Conservation (phyloP, 1,140 invertebrate genomes). For the Eumeta japonica region DNA sequence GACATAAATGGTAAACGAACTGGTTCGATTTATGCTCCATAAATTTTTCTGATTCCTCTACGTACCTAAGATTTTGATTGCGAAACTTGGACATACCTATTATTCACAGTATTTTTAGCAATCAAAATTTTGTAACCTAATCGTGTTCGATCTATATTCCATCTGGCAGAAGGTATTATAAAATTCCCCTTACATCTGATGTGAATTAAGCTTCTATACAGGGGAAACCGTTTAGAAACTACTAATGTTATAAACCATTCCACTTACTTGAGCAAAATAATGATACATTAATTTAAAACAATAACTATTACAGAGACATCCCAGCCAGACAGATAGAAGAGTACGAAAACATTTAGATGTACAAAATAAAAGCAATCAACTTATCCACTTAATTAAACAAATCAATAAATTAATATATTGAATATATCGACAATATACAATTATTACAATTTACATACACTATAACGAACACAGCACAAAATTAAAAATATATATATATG, state of each 20-base stretch:
- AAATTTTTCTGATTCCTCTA: slow-evolving; percentile 30
- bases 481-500: slow-evolving; percentile 26
- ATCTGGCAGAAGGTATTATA: too few species aligned
- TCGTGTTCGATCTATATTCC: too few species aligned
- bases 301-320: slow-evolving; percentile 35
- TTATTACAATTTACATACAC: slow-evolving; percentile 54
- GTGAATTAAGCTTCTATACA: too few species aligned
- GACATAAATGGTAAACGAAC: slow-evolving; percentile 58
- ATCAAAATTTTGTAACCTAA: slow-evolving; percentile 47
- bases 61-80: slow-evolving; percentile 31
- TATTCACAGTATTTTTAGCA: slow-evolving; percentile 30
- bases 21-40: slow-evolving; percentile 37
- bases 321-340: slow-evolving; percentile 52
- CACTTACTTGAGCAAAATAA: slow-evolving; percentile 5
- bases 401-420: slow-evolving; percentile 55
- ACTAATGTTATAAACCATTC: too few species aligned
- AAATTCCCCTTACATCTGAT: too few species aligned
- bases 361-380: slow-evolving; percentile 24
- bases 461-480: slow-evolving; percentile 57
- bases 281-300: slow-evolving; percentile 20
- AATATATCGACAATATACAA: slow-evolving; percentile 55
- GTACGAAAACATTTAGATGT: too few species aligned
- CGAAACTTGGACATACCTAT: slow-evolving; percentile 38
- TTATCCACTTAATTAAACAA: slow-evolving; percentile 41
- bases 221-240: too few species aligned